Base-by-base conservation (phyloP, 2,888 invertebrate genomes). In the Sthenelais limicola region DNA sequence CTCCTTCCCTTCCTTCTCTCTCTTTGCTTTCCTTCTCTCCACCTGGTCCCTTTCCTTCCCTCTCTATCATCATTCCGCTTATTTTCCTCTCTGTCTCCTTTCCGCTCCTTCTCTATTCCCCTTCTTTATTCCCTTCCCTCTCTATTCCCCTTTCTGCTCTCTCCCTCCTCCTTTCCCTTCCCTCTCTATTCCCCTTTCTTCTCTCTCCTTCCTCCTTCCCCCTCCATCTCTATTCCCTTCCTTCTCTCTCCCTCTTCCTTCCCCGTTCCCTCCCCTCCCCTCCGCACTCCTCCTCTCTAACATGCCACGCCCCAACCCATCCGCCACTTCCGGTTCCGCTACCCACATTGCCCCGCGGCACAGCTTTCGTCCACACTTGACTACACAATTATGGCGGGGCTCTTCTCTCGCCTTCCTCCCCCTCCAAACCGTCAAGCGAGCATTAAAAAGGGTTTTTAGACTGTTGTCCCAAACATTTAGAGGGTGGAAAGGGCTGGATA, bases 321-420 rank as follows among this genome's bases (percentile, higher is more conserved):
- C 51, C 9, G 56, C 56, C 43, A 28, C 15, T 32, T 18, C 35
- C 56, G 56, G 32, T 32, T 56, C 32, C 56, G 56, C 3, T 15
- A n/a, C 12, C n/a, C n/a, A n/a, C n/a, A n/a, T n/a, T n/a, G n/a
- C n/a, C n/a, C n/a, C n/a, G n/a, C n/a, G n/a, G n/a, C n/a, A n/a
- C n/a, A n/a, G n/a, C n/a, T n/a, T n/a, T n/a, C n/a, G n/a, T n/a
- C n/a, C n/a, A n/a, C n/a, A n/a, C n/a, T n/a, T n/a, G n/a, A n/a
- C n/a, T n/a, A n/a, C n/a, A n/a, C n/a, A n/a, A n/a, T n/a, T n/a
- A n/a, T n/a, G n/a, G n/a, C n/a, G n/a, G n/a, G n/a, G n/a, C n/a
- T n/a, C n/a, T n/a, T n/a, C n/a, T n/a, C n/a, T n/a, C n/a, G n/a
- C n/a, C n/a, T n/a, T n/a, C n/a, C n/a, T n/a, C n/a, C n/a, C n/a